Evolutionary conservation across 2,888 invertebrate species (phyloP).

Genomic region (Megamerina dolium): DNA sequence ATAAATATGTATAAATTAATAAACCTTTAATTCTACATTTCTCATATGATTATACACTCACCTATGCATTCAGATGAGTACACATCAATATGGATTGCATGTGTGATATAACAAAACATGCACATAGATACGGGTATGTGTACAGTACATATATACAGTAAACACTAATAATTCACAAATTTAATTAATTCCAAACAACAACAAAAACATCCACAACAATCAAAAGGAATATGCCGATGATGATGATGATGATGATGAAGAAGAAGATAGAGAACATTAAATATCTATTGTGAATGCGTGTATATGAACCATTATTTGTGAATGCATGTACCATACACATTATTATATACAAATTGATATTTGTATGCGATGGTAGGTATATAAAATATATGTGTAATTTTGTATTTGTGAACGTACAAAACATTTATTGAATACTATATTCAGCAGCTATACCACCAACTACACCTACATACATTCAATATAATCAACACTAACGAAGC

Average conservation of each 20-base stretch:
- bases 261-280: slow-evolving; percentile 2
- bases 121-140: background rate
- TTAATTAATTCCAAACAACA: background rate
- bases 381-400: no score
- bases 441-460: background rate
- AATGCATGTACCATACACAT: no score
- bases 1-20: no score
- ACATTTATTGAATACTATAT: background rate
- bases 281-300: background rate
- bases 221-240: no score
- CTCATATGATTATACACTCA: no score
- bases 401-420: background rate
- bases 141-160: background rate
- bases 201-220: no score
- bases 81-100: no score
- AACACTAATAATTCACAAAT: background rate
- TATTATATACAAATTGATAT: background rate
- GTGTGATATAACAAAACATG: no score
- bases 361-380: background rate
- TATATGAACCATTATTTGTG: background rate
- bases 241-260: no score
- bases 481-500: background rate
- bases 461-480: background rate
- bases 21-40: no score
- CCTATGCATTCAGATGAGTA: no score